Percentiles rank a stretch among this genome's conserved stretches.
Conservation (phyloP, 2,888 invertebrate species). For the Oeneis ivallda region DNA sequence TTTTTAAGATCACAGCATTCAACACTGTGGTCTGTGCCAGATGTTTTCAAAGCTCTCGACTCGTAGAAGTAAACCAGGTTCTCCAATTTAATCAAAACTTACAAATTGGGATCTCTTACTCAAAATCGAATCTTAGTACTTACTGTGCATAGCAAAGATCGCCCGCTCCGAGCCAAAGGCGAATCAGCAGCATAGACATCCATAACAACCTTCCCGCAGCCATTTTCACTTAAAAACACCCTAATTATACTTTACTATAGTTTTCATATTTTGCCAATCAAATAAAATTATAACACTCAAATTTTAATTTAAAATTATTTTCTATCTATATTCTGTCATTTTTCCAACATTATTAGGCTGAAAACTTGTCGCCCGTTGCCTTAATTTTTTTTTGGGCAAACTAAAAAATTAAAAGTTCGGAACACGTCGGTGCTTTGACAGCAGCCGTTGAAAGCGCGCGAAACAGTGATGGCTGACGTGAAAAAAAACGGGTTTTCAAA, state of each 20-base stretch:
- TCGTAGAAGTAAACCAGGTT: too few species aligned
- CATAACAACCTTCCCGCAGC: constrained; percentile 65
- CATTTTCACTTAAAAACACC: constrained; percentile 48
- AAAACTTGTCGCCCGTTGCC: constrained; percentile 22
- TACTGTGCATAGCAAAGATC: constrained; percentile 78
- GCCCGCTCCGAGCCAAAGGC: constrained; percentile 71
- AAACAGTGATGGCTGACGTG: constrained; percentile 58
- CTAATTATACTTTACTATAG: constrained; percentile 21
- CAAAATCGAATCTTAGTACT: constrained; percentile 48
- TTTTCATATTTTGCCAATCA: constrained; percentile 20
- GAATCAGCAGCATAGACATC: constrained; percentile 63
- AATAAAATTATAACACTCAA: constrained; percentile 29
- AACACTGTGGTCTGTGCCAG: too few species aligned
- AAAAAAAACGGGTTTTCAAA: constrained; percentile 45
- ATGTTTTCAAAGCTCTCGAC: too few species aligned
- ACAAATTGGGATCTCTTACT: background rate
- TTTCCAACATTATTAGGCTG: constrained; percentile 30
- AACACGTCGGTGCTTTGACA: constrained; percentile 49
- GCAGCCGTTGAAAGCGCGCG: constrained; percentile 59
- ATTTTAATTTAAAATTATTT: constrained; percentile 29
- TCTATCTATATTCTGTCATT: constrained; percentile 35
- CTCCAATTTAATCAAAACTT: too few species aligned
- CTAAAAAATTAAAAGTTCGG: constrained; percentile 32
- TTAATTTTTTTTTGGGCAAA: constrained; percentile 8
- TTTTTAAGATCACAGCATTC: too few species aligned